phyloP scores from a whole-genome alignment of 1,140 invertebrate genomes.

The Euwallacea fornicatus region DNA sequence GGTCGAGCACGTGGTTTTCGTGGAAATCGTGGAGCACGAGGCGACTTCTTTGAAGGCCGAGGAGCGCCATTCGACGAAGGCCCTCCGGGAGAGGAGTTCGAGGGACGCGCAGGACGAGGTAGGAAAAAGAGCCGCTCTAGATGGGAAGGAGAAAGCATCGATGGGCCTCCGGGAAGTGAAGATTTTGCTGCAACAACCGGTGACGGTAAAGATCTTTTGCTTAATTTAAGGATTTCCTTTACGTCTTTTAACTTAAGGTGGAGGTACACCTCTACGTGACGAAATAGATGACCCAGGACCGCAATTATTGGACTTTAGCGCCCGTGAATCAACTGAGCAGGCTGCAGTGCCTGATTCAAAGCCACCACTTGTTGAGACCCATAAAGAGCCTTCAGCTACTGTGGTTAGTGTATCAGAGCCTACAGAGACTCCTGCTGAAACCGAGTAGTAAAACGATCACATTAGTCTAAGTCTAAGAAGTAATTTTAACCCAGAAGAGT shows the following conservation, averaged over 20 bases:
- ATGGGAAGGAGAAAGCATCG: slow-evolving; percentile 3
- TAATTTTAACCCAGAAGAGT: too few relatives aligned
- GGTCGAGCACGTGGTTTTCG: slow-evolving; percentile 18
- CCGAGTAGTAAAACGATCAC: too few relatives aligned
- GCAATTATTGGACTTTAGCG: not conserved
- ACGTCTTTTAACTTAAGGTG: slow-evolving; percentile 14
- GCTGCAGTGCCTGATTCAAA: too few relatives aligned
- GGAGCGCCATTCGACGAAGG: slow-evolving; percentile 9
- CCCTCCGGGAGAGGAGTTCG: slow-evolving; percentile 9
- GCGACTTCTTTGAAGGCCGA: slow-evolving; percentile 22
- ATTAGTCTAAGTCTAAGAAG: too few relatives aligned
- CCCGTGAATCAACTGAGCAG: too few relatives aligned
- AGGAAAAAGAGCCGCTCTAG: slow-evolving; percentile 11
- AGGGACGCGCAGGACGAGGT: slow-evolving; percentile 16
- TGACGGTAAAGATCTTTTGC: slow-evolving; percentile 5
- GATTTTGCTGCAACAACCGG: not conserved
- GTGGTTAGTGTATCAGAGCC: too few relatives aligned
- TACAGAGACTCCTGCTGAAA: too few relatives aligned
- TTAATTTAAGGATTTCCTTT: slow-evolving; percentile 3
- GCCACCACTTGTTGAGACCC: too few relatives aligned
- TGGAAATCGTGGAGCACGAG: slow-evolving; percentile 20
- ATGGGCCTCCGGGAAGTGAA: slow-evolving; percentile 6
- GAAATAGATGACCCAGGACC: slow-evolving; percentile 23
- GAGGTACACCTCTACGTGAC: slow-evolving; percentile 27
- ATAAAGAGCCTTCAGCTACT: too few relatives aligned